Conservation (phyloP, 2,113 vertebrate species). For the Salvelinus sp. region DNA sequence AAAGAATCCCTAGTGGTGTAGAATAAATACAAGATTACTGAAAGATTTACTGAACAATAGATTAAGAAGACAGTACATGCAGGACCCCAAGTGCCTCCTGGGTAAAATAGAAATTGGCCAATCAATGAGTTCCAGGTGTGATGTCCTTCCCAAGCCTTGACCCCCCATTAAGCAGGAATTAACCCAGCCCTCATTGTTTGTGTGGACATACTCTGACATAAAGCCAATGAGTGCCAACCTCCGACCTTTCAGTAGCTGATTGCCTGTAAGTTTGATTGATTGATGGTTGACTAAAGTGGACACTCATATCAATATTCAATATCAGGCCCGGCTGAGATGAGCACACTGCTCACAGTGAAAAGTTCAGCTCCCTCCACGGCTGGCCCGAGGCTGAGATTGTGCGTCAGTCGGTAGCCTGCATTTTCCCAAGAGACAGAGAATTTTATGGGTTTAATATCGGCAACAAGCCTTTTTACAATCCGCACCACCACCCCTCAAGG, state of each 20-base stretch:
- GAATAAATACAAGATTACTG: no score
- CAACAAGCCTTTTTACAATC: constrained; percentile 22
- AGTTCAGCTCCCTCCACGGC: not conserved
- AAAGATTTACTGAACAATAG: no score
- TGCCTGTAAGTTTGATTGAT: constrained; percentile 30
- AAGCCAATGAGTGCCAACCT: constrained; percentile 20
- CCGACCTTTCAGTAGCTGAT: constrained; percentile 39
- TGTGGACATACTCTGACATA: not conserved
- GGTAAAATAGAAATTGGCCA: not conserved
- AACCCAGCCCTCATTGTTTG: not conserved
- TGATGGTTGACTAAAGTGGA: constrained; percentile 34
- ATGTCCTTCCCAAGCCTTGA: constrained; percentile 7
- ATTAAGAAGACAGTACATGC: no score
- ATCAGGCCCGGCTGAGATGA: not conserved
- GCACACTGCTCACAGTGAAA: constrained; percentile 13
- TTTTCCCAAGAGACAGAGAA: constrained; percentile 22
- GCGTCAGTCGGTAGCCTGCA: not conserved
- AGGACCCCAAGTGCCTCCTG: no score
- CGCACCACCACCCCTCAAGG: not conserved
- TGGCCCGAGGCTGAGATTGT: not conserved
- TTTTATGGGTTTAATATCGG: constrained; percentile 54
- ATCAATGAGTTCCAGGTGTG: not conserved
- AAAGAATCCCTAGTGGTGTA: no score
- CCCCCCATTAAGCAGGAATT: constrained; percentile 19
- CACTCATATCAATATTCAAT: constrained; percentile 24